Conservation (phyloP, 2,888 invertebrate genomes). For the Ichneumoninae sp. region DNA sequence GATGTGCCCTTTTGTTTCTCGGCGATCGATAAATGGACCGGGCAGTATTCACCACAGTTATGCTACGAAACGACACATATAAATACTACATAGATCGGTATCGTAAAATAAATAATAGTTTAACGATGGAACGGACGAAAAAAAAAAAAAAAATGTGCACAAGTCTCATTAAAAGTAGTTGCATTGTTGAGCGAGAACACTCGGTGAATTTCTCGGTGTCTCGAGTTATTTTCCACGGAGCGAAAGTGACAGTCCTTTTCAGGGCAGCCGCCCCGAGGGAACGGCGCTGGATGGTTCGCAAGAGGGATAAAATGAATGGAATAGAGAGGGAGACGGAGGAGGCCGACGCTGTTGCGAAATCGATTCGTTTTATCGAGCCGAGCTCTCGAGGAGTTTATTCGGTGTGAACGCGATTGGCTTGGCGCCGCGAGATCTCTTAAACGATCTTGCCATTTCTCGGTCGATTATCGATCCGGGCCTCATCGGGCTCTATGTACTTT, state of each 20-base stretch:
- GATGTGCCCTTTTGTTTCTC: neutral
- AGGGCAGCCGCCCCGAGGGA: conserved; percentile 40
- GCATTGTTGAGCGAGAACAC: neutral
- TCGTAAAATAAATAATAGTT: neutral
- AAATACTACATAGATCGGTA: neutral
- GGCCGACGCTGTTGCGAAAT: conserved; percentile 27
- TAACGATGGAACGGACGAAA: neutral
- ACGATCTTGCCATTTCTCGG: conserved; percentile 21
- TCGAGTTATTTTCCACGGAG: conserved; percentile 31
- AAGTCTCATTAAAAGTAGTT: neutral
- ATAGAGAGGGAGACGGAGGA: conserved; percentile 24
- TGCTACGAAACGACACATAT: too few species aligned
- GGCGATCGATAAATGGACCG: neutral
- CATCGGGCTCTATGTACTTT: conserved; percentile 1
- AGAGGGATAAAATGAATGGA: conserved; percentile 12
- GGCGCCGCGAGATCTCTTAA: neutral
- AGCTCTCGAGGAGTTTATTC: conserved; percentile 13
- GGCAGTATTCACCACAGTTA: too few species aligned
- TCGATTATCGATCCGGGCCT: conserved; percentile 31
- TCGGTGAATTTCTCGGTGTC: conserved; percentile 47
- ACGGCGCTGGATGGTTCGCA: conserved; percentile 4
- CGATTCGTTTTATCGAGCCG: conserved; percentile 38
- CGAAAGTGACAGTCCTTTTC: conserved; percentile 70
- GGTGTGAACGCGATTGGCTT: conserved; percentile 17
- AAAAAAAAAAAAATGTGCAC: neutral